Conservation (phyloP, 2,888 invertebrate species). For the Dascillus cervinus region DNA sequence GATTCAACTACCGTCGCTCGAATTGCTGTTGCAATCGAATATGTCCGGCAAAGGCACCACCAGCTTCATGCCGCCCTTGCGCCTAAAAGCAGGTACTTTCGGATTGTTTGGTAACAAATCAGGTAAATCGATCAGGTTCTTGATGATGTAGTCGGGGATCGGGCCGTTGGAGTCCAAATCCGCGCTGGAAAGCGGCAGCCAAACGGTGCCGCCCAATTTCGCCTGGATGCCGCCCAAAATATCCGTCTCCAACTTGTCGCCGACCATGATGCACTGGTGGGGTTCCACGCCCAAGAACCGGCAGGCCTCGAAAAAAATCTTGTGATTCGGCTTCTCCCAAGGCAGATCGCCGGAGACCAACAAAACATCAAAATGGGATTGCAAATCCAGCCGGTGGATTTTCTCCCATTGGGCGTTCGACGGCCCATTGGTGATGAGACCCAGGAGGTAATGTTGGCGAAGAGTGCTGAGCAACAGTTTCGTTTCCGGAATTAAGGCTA, state of each 20-base stretch:
- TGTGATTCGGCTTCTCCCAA: conserved; percentile 78
- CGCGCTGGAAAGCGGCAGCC: conserved; percentile 58
- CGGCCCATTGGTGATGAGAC: conserved; percentile 79
- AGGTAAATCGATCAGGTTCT: conserved; percentile 56
- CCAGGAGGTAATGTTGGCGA: conserved; percentile 66
- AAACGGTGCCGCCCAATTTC: conserved; percentile 65
- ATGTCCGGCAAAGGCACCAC: conserved; percentile 31
- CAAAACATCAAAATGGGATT: conserved; percentile 69
- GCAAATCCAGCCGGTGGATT: conserved; percentile 60
- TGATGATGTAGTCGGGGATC: conserved; percentile 59
- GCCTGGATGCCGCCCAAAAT: conserved; percentile 77
- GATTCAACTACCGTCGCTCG: conserved; percentile 47
- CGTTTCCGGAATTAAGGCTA: conserved; percentile 62
- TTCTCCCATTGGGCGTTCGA: conserved; percentile 87
- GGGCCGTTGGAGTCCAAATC: conserved; percentile 32
- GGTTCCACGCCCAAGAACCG: conserved; percentile 67
- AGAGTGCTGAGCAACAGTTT: conserved; percentile 61
- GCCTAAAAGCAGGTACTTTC: conserved; percentile 28
- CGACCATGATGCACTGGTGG: conserved; percentile 74
- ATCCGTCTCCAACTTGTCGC: conserved; percentile 82
- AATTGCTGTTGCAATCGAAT: conserved; percentile 42
- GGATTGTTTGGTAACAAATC: conserved; percentile 51
- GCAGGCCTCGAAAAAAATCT: conserved; percentile 77
- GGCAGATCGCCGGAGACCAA: conserved; percentile 77
- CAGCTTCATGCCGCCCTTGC: conserved; percentile 16